Evolutionary conservation across 2,797 vertebrate genomes (phyloP), one percentile per base, ranked within the genome.

Genomic region (Varecia variegata): DNA sequence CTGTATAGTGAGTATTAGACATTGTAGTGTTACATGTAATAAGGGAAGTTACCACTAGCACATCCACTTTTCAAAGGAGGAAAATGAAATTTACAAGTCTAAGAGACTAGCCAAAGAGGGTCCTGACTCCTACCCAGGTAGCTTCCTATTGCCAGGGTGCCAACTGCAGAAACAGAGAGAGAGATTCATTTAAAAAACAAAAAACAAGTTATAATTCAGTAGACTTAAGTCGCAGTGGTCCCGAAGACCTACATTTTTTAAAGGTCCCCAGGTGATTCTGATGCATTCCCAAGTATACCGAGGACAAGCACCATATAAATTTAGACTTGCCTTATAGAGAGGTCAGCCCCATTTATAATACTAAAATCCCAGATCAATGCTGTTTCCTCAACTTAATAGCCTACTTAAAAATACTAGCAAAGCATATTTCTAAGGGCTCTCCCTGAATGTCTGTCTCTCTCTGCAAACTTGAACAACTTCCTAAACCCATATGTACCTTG

Each of bases 191-290:
- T 76, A 62, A 84, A 90, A 91, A 92, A 35, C 1, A 45, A 77
- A 62, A 81, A 20, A 14, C 5, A 67, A 79, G 7, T 83, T 86
- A 15, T 67, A 88, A 82, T 77, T 93, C 40, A 20, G 83, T 50
- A 83, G 14, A 25, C 18, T 32, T 60, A 60, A 85, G 84, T 85
- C 67, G 62, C 12, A 32, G 30, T 83, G 40, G 9, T 18, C 18
- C 84, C n/a, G 25, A 18, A 67, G 70, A 94, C 9, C 32, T 82
- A 47, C 38, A 83, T 58, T 92, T 96, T 93, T 65, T 47, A 89
- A 94, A 94, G 40, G 18, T 65, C 32, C 21, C 32, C 71, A 84
- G 32, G 15, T 68, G 76, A 94, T 52, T 93, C n/a, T 58, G 52
- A 83, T 17, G 12, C 23, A 60, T 91, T 88, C 47, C 12, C 18